Conservation (phyloP, 2,113 vertebrate genomes). For the Setophaga kirtlandii region DNA sequence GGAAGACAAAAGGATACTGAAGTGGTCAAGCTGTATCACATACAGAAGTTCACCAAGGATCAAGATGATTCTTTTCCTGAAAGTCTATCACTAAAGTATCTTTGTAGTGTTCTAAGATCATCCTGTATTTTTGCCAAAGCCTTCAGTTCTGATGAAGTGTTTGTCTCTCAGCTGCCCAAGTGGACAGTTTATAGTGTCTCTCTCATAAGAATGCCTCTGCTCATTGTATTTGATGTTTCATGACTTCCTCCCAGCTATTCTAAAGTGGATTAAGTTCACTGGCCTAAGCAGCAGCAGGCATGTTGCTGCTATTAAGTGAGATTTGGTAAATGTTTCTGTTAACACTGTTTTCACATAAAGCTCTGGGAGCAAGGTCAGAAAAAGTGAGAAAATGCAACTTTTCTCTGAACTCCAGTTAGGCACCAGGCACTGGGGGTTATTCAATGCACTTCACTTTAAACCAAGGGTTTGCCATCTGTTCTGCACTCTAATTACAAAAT, state of each 20-base stretch:
- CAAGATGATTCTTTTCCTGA: neutral
- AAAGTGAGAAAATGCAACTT: neutral
- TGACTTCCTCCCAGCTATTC: neutral
- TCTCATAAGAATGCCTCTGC: neutral
- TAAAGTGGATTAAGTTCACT: neutral
- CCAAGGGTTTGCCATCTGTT: conserved; percentile 54
- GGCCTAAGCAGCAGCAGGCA: neutral
- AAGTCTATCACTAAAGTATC: neutral
- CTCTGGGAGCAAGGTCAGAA: neutral
- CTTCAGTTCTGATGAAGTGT: neutral
- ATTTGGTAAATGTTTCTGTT: neutral
- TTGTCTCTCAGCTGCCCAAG: neutral
- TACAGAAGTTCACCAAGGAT: neutral
- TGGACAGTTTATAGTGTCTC: neutral
- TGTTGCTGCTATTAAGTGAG: neutral
- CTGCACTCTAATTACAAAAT: conserved; percentile 53
- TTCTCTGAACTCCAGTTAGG: neutral
- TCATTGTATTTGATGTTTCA: neutral
- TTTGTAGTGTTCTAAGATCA: neutral
- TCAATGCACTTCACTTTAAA: neutral
- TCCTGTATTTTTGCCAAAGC: neutral
- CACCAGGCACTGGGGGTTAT: neutral
- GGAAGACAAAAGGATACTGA: neutral
- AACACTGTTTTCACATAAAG: neutral
- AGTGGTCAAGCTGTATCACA: neutral